phyloP scores from a whole-genome alignment of 2,888 invertebrate species.

The Drosophila macrospina region DNA sequence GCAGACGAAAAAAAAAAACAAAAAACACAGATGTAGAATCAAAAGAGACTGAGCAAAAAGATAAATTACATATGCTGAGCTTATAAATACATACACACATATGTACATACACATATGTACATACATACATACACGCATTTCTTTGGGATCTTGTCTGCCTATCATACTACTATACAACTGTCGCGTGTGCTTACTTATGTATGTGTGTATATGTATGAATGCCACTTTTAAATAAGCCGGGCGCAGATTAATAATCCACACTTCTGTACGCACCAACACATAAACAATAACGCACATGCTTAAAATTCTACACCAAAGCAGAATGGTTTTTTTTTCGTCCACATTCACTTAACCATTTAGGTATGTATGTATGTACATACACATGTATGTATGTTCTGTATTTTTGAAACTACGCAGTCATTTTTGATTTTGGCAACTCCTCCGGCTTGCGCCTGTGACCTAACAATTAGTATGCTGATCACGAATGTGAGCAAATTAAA shows the following conservation, averaged over 20 bases:
- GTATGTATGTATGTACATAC: background rate
- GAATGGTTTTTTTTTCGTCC: constrained; percentile 5
- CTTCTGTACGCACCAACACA: constrained; percentile 8
- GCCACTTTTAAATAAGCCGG: constrained; percentile 27
- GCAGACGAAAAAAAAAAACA: constrained; percentile 24
- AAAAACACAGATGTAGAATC: constrained; percentile 27
- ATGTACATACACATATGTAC: constrained; percentile 1
- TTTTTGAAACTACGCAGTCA: constrained; percentile 24
- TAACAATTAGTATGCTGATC: constrained; percentile 14
- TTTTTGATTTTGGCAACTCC: constrained; percentile 19
- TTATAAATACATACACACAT: constrained; percentile 3
- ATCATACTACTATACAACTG: constrained; percentile 10
- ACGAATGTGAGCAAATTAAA: constrained; percentile 7
- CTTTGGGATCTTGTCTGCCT: background rate
- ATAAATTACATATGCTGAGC: constrained; percentile 21
- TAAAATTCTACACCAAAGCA: constrained; percentile 12
- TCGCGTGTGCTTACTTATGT: constrained; percentile 22
- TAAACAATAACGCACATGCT: constrained; percentile 1
- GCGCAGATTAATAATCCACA: constrained; percentile 9
- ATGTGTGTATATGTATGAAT: constrained; percentile 2
- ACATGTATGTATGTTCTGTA: constrained; percentile 17
- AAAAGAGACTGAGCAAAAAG: constrained; percentile 24
- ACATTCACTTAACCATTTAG: constrained; percentile 19
- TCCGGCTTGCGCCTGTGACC: constrained; percentile 17
- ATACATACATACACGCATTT: constrained; percentile 15